A percentile compares a stretch with the other conserved stretches of the same genome.
These are phyloP conservation scores for Therioaphis trifolii DNA, from an alignment of 2,888 invertebrate genomes.

Conservation along the genomic window DNA sequence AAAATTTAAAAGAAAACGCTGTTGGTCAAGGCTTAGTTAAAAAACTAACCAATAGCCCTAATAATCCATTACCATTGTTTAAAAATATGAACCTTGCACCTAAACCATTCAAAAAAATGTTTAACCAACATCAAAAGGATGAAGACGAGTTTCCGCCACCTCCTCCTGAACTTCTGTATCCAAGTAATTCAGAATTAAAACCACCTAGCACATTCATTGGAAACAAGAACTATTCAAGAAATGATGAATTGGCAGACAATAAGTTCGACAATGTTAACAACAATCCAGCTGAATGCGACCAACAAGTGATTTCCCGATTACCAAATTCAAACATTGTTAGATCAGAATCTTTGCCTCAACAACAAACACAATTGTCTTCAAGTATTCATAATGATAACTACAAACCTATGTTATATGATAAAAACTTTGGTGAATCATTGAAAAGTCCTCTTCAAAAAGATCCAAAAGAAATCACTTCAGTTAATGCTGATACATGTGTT, in stretches of 20 bases:
- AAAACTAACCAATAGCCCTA: constrained; percentile 69
- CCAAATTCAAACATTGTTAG: background rate
- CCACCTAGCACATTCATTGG: constrained; percentile 63
- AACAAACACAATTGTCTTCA: constrained; percentile 5
- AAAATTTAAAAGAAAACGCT: constrained; percentile 77
- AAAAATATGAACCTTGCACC: constrained; percentile 63
- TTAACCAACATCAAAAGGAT: background rate
- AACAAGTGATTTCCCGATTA: background rate
- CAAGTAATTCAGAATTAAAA: constrained; percentile 57
- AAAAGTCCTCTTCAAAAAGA: background rate
- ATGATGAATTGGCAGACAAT: background rate
- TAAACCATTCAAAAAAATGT: constrained; percentile 63
- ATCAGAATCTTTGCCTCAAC: constrained; percentile 19
- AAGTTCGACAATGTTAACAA: constrained; percentile 44
- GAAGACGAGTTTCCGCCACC: constrained; percentile 63
- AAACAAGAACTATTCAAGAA: constrained; percentile 27
- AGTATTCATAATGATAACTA: constrained; percentile 47
- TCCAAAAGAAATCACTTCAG: constrained; percentile 7
- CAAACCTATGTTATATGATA: constrained; percentile 9
- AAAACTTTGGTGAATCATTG: background rate
- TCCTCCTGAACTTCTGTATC: constrained; percentile 60
- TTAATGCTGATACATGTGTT: constrained; percentile 43
- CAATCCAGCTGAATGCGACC: constrained; percentile 19
- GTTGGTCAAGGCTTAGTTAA: constrained; percentile 81
- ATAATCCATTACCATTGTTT: constrained; percentile 46